Evolutionary conservation across 2,888 invertebrate species (phyloP).

Genomic region (Andrena camellia): DNA sequence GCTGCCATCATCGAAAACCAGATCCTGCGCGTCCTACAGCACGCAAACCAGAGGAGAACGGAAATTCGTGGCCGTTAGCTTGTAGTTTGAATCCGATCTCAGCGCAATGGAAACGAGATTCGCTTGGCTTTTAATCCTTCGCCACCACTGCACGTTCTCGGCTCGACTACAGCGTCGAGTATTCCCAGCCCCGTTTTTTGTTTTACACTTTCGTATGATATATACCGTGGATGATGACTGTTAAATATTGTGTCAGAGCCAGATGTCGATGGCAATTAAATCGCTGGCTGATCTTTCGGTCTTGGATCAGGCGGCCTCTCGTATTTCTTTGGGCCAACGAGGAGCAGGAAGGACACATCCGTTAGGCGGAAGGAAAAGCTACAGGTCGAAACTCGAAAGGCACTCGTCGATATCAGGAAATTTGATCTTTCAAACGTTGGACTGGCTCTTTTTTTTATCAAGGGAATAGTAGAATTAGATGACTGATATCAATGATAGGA

Average conservation of each 20-base stretch:
- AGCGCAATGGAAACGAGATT: background rate
- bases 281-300: conserved; percentile 58
- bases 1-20: conserved; percentile 51
- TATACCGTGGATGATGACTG: background rate
- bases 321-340: conserved; percentile 57
- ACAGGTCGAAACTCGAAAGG: conserved; percentile 11
- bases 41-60: conserved; percentile 20
- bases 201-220: background rate
- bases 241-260: conserved; percentile 35
- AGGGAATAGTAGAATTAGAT: background rate
- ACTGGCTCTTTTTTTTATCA: background rate
- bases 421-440: conserved; percentile 28
- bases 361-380: conserved; percentile 44
- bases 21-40: conserved; percentile 26
- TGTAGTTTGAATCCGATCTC: background rate
- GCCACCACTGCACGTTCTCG: background rate
- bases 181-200: background rate
- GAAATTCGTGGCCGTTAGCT: conserved; percentile 28
- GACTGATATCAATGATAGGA: background rate
- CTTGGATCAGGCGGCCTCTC: conserved; percentile 57
- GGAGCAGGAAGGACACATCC: conserved; percentile 68
- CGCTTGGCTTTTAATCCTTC: background rate
- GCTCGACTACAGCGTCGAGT: background rate
- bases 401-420: conserved; percentile 33
- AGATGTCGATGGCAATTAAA: conserved; percentile 71